Evolutionary conservation across 2,888 invertebrate genomes (phyloP).

Genomic region (Melangyna quadrimaculata): DNA sequence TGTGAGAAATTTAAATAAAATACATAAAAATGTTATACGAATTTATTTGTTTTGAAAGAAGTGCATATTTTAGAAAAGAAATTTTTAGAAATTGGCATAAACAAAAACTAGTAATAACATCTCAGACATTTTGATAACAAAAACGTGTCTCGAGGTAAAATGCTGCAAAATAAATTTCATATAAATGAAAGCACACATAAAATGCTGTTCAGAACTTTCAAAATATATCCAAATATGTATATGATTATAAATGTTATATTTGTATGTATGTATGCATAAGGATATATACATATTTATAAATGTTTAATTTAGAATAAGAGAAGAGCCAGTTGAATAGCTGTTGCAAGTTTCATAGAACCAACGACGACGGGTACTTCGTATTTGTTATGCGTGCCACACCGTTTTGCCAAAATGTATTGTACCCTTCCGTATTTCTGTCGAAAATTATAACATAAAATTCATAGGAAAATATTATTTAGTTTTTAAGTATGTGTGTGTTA

Average conservation of each 20-base stretch:
- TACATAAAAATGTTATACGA: not conserved
- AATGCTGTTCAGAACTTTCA: not conserved
- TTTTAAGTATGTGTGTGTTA: not conserved
- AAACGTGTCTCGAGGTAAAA: not conserved
- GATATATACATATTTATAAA: too few relatives aligned
- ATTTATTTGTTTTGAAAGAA: not conserved
- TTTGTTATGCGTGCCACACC: slow-evolving; percentile 16
- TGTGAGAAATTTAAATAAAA: not conserved
- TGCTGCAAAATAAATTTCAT: not conserved
- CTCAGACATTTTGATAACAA: too few relatives aligned
- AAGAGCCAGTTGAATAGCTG: not conserved
- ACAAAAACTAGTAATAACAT: not conserved
- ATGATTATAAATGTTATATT: not conserved
- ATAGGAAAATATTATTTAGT: slow-evolving; percentile 28
- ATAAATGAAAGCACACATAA: not conserved
- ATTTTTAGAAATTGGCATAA: not conserved
- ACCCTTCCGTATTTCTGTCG: not conserved
- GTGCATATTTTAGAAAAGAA: not conserved
- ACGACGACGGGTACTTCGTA: not conserved
- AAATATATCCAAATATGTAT: not conserved
- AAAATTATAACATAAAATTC: slow-evolving; percentile 29
- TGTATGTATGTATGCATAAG: too few relatives aligned
- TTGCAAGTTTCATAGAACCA: not conserved
- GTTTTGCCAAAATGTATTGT: slow-evolving; percentile 6
- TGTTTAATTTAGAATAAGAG: slow-evolving; percentile 3